A percentile compares a stretch with the other conserved stretches of the same genome.
phyloP scores from a whole-genome alignment of 1,140 invertebrate species.

The Scaptomyza montana region DNA sequence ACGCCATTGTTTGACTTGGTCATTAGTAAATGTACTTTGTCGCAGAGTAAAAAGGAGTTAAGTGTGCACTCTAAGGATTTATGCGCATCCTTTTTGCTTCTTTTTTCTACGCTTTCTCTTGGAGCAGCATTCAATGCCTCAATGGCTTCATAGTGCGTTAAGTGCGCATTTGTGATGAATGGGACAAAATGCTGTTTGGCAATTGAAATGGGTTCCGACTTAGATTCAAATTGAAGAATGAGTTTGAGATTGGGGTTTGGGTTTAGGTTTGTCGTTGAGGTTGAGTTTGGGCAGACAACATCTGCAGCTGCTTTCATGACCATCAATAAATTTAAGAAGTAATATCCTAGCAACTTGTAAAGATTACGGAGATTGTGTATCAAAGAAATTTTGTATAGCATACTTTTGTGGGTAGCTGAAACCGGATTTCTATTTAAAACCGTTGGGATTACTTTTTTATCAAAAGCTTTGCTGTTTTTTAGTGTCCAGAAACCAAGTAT shows the following conservation, averaged over 20 bases:
- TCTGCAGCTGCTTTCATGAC: constrained; percentile 10
- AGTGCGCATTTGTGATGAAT: constrained; percentile 69
- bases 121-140: constrained; percentile 39
- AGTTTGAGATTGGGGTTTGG: neutral
- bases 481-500: neutral
- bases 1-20: constrained; percentile 78
- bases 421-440: too few relatives aligned
- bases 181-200: constrained; percentile 49
- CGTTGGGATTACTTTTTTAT: neutral
- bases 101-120: neutral
- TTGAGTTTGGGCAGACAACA: constrained; percentile 5
- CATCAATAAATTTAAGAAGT: constrained; percentile 21
- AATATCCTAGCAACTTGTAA: constrained; percentile 5
- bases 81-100: constrained; percentile 41
- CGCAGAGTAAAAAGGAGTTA: constrained; percentile 80
- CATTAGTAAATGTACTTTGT: constrained; percentile 82
- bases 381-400: neutral
- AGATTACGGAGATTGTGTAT: constrained; percentile 4
- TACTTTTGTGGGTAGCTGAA: neutral
- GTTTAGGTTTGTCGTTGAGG: constrained; percentile 1
- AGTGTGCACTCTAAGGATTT: constrained; percentile 80
- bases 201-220: constrained; percentile 43
- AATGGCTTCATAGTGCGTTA: constrained; percentile 63
- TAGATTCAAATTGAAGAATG: neutral
- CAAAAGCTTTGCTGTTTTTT: neutral